Base-by-base conservation (phyloP, 2,797 vertebrate genomes). In the Tolypeutes matacus region DNA sequence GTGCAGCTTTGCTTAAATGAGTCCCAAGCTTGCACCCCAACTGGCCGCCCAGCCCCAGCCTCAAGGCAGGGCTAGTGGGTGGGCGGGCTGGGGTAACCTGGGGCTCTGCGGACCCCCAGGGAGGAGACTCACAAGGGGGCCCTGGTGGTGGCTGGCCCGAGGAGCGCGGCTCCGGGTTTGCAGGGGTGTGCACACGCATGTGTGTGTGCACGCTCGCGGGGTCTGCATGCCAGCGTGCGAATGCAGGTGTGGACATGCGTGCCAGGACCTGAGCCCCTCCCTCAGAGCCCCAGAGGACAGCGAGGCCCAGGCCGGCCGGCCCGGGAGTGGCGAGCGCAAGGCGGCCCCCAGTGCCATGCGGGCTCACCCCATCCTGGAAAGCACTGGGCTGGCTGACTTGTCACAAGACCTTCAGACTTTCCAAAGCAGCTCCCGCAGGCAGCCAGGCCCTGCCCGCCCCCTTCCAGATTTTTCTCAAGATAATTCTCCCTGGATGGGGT, bases 321-420 rank as follows among this genome's bases (percentile, higher is more conserved):
- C 53, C 7, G 56, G 65, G 12, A 23, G 64, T 8, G 27, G 53
- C 53, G 11, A 53, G 53, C 15, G 53, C 7, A 18, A 10, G 34
- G 49, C 14, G 0, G 51, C 67, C 0, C 0, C 39, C 39, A 39
- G 39, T 39, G 39, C 39, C 39, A 39, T 39, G 39, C 77, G 18
- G 64, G 77, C 78, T 49, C 62, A 3, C 88, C 90, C 93, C 42
- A 2, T 14, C 64, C 82, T 34, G 85, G 78, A 86, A 46, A 53
- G 39, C 0, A 49, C 64, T 3, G 15, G 60, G 67, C 31, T 4
- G 2, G 90, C 91, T 93, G 91, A 77, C 89, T 31, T 1, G 42
- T 96, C 93, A 96, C 0, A 36, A 83, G 96, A 90, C 77, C n/a
- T 67, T n/a, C 77, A 82, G 72, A 53, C 93, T 72, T 89, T n/a